phyloP scores from a whole-genome alignment of 2,888 invertebrate species.

The Belgica antarctica region DNA sequence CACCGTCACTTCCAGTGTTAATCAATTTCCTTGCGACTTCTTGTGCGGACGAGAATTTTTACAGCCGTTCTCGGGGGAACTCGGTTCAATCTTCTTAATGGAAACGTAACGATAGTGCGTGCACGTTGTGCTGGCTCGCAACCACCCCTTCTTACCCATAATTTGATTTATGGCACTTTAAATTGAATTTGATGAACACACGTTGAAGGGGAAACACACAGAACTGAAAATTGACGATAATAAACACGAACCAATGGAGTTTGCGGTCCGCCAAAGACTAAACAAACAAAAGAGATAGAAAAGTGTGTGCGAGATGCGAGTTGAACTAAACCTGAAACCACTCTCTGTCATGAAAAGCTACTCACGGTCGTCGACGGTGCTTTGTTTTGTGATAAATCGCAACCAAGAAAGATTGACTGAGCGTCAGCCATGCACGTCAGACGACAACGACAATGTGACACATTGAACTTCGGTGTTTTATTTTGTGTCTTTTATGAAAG shows the following conservation, averaged over 20 bases:
- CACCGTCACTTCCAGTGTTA: neutral
- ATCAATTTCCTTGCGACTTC: neutral
- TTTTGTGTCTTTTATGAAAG: constrained; percentile 15
- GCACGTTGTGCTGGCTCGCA: neutral
- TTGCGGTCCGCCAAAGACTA: constrained; percentile 19
- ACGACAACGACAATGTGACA: neutral
- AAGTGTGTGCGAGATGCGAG: neutral
- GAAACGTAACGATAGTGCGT: constrained; percentile 1
- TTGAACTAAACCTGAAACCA: constrained; percentile 20
- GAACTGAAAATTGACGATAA: constrained; percentile 2
- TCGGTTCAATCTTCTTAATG: constrained; percentile 40
- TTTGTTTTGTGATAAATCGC: constrained; percentile 8
- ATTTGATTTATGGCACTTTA: constrained; percentile 37
- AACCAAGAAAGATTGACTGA: no score
- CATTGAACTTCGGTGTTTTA: constrained; percentile 19
- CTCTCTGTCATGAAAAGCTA: neutral
- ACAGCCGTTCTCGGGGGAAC: constrained; percentile 29
- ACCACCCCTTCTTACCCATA: constrained; percentile 31
- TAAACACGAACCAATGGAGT: constrained; percentile 3
- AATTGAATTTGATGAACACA: constrained; percentile 29
- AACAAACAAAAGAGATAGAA: constrained; percentile 10
- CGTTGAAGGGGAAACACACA: neutral
- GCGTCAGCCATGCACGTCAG: neutral
- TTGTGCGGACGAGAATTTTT: constrained; percentile 1
- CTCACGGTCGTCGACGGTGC: neutral